phyloP scores from a whole-genome alignment of 2,797 vertebrate species.

The Sitta carolinensis region DNA sequence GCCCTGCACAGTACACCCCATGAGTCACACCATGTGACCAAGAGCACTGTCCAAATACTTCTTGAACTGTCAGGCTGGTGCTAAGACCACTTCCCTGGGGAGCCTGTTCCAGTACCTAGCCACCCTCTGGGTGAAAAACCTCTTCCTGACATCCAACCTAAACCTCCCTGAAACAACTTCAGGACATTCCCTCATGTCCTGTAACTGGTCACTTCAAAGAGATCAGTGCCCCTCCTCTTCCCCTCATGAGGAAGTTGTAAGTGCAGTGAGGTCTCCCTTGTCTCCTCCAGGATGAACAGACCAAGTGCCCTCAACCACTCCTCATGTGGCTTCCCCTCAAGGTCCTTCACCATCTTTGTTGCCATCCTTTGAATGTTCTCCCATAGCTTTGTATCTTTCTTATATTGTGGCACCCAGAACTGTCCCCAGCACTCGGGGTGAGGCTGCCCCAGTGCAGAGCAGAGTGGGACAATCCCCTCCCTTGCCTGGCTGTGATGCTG shows the following conservation, averaged over 20 bases:
- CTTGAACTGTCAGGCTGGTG: not conserved
- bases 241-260: fast-evolving
- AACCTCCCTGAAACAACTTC: not conserved
- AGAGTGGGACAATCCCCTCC: not conserved
- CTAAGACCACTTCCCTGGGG: not conserved
- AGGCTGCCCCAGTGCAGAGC: fast-evolving
- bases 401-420: fast-evolving
- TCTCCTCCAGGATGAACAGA: not conserved
- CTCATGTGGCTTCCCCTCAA: fast-evolving
- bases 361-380: fast-evolving
- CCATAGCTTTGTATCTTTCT: fast-evolving
- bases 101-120: not conserved
- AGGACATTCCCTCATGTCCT: not conserved
- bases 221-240: not conserved
- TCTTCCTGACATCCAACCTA: not conserved
- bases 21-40: not conserved
- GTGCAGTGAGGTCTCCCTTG: fast-evolving
- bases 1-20: not conserved
- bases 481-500: fast-evolving
- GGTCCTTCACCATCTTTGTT: fast-evolving
- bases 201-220: not conserved
- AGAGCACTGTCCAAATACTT: not conserved
- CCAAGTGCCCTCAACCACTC: not conserved
- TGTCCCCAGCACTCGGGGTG: fast-evolving
- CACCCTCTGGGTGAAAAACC: not conserved